phyloP scores from a whole-genome alignment of 2,797 vertebrate genomes.

The Rhabdophis nuchalis region DNA sequence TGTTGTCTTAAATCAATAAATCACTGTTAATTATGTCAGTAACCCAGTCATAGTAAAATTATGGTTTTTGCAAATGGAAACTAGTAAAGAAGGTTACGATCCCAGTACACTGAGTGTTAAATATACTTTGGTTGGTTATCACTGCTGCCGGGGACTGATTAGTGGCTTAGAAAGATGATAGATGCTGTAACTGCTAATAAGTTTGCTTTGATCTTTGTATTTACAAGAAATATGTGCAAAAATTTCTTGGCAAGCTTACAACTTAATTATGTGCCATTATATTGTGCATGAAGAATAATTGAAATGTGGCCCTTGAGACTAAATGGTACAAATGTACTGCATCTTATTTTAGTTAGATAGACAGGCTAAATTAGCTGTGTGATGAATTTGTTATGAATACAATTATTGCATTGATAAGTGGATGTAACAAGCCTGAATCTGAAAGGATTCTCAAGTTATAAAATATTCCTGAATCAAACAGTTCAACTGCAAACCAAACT shows the following conservation, averaged over 20 bases:
- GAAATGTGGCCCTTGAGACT: slow-evolving; percentile 70
- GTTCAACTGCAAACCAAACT: slow-evolving; percentile 37
- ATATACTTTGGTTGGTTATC: slow-evolving; percentile 52
- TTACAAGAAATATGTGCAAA: slow-evolving; percentile 71
- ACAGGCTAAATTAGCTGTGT: slow-evolving; percentile 77
- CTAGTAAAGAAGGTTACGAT: slow-evolving; percentile 32
- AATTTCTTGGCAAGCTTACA: slow-evolving; percentile 69
- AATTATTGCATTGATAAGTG: slow-evolving; percentile 73
- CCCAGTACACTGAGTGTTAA: slow-evolving; percentile 44
- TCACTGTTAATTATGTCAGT: not conserved
- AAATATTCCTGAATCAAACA: slow-evolving; percentile 37
- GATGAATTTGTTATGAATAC: slow-evolving; percentile 74
- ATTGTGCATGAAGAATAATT: slow-evolving; percentile 74
- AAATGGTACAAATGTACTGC: slow-evolving; percentile 66
- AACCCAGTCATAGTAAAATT: slow-evolving; percentile 39
- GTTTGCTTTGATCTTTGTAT: slow-evolving; percentile 68
- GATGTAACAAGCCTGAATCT: slow-evolving; percentile 65
- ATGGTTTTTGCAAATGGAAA: slow-evolving; percentile 40
- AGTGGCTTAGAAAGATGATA: slow-evolving; percentile 57
- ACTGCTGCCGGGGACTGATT: slow-evolving; percentile 53
- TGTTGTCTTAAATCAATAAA: slow-evolving; percentile 7
- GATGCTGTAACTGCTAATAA: slow-evolving; percentile 64
- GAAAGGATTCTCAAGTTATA: slow-evolving; percentile 41
- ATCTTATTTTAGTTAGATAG: slow-evolving; percentile 75
- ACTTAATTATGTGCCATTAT: slow-evolving; percentile 74